phyloP scores from a whole-genome alignment of 1,140 invertebrate species.

The Drosophila saltans region DNA sequence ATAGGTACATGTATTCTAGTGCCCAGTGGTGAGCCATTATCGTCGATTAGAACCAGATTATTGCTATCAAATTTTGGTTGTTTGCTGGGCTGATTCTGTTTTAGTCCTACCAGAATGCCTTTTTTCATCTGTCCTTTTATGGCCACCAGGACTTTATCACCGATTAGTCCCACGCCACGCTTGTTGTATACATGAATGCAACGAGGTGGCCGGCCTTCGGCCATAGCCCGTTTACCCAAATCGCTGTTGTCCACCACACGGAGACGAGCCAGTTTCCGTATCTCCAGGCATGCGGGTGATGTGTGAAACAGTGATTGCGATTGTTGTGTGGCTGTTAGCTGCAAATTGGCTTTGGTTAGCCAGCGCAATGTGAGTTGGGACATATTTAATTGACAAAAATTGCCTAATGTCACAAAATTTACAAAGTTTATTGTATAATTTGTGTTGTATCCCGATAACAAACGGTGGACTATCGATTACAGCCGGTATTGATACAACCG shows the following conservation, averaged over 20 bases:
- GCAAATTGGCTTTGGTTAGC: neutral
- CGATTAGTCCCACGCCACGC: slow-evolving; percentile 85
- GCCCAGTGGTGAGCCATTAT: slow-evolving; percentile 95
- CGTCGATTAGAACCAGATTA: slow-evolving; percentile 98
- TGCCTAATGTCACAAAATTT: neutral
- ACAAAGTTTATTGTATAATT: neutral
- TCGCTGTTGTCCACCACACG: slow-evolving; percentile 98
- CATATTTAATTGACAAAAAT: slow-evolving; percentile 2
- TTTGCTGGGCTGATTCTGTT: slow-evolving; percentile 91
- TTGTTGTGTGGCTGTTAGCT: slow-evolving; percentile 9
- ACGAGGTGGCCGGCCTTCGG: slow-evolving; percentile 95
- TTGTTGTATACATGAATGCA: slow-evolving; percentile 96
- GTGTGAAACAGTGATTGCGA: slow-evolving; percentile 84
- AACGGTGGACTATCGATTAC: neutral
- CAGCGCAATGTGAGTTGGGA: slow-evolving; percentile 1
- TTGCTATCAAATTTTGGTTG: slow-evolving; percentile 98
- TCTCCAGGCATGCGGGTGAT: slow-evolving; percentile 85
- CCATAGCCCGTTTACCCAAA: slow-evolving; percentile 96
- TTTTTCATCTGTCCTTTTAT: slow-evolving; percentile 98
- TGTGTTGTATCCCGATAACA: neutral
- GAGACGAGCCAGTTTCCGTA: slow-evolving; percentile 89
- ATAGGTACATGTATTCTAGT: slow-evolving; percentile 97
- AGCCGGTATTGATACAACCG: neutral
- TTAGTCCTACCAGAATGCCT: slow-evolving; percentile 96
- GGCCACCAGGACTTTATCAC: slow-evolving; percentile 96